Evolutionary conservation across 23 tunicate species (phyloP), one percentile per base, ranked within the genome.

Genomic region (Styela plicata): DNA sequence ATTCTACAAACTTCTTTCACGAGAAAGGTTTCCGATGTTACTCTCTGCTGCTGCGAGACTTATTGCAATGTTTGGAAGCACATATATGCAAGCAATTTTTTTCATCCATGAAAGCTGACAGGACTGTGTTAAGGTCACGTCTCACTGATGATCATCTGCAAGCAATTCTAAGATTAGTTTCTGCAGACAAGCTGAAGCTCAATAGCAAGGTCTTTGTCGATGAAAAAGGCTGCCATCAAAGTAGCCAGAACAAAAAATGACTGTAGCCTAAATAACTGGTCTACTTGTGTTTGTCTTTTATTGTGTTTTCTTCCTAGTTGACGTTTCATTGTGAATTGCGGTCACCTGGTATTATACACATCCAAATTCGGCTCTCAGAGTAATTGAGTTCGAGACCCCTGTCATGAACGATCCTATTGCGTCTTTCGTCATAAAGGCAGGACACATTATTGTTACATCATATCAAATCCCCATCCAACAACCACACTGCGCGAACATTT

Each of bases 41-140:
- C 36, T 66, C 65, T 35, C 52, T 77, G 13, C n/a, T 74, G 80
- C 87, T 22, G 17, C 34, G 10, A 34, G 70, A 65, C 19, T 77
- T n/a, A 28, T 35, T 53, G 37, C 69, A 23, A 36, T 85, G 83
- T 85, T 85, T 85, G 83, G 88, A 84, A 84, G 87, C 82, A 84
- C 73, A 52, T 74, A 83, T 36, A 36, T 80, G 17, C 31, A 17
- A 25, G 71, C 57, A 44, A 44, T 44, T 5, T 44, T n/a, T 44
- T 44, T 44, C 57, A 44, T 44, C 57, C 57, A 44, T 44, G 57
- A 44, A 44, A 13, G 57, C 13, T 44, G 13, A 44, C 7, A 44
- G 13, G 57, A 44, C 7, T 44, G 57, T 44, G 57, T 44, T 44
- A 44, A 44, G 57, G n/a, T n/a, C n/a, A n/a, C n/a, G n/a, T n/a